Conservation (phyloP, 2,888 invertebrate genomes). For the Coenonympha arcania region DNA sequence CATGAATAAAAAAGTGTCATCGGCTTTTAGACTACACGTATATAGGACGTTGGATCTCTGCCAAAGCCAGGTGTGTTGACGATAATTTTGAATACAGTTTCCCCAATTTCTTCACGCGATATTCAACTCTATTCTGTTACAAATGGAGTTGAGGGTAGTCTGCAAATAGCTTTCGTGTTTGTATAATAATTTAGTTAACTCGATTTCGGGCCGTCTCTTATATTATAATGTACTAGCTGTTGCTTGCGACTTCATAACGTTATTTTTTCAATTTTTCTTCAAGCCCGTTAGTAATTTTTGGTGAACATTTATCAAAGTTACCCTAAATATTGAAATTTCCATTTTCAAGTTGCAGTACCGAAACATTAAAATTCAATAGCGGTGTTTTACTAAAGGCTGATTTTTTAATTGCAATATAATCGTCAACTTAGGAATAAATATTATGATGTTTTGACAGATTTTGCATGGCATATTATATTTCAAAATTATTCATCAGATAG, state of each 20-base stretch:
- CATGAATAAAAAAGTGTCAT: neutral
- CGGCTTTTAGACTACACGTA: neutral
- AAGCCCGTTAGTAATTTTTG: too few relatives aligned
- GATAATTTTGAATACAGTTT: constrained; percentile 4
- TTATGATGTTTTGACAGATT: too few relatives aligned
- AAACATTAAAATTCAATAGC: too few relatives aligned
- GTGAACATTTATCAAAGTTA: too few relatives aligned
- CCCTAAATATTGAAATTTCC: too few relatives aligned
- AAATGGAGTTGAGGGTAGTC: neutral
- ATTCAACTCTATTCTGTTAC: neutral
- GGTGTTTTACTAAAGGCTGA: too few relatives aligned
- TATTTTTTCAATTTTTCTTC: neutral
- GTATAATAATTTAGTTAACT: constrained; percentile 3
- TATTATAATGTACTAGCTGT: constrained; percentile 1
- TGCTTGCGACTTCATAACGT: neutral
- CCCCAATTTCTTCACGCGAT: neutral
- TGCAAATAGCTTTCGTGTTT: neutral
- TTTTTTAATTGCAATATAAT: too few relatives aligned
- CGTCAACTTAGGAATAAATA: too few relatives aligned
- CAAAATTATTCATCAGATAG: too few relatives aligned
- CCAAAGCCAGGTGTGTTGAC: constrained; percentile 2
- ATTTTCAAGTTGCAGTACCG: too few relatives aligned
- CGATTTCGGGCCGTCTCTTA: constrained; percentile 1
- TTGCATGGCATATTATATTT: too few relatives aligned
- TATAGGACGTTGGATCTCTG: neutral